A percentile compares a stretch with the other conserved stretches of the same genome.
Evolutionary conservation across 2,113 vertebrate species (phyloP).

Genomic region (Dendrocopos noguchii): DNA sequence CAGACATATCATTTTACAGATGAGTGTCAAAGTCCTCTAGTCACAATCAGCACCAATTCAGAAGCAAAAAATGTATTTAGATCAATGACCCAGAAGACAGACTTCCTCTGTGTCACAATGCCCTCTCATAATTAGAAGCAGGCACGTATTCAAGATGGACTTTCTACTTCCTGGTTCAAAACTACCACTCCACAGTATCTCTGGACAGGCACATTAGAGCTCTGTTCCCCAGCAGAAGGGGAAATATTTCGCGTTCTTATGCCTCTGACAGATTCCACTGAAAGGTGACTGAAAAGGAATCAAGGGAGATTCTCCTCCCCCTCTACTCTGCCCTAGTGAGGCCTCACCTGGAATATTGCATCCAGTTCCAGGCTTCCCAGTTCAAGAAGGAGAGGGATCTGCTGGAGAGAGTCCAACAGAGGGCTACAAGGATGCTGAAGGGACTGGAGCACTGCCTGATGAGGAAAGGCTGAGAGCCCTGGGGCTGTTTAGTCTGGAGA

Average conservation of each 20-base stretch:
- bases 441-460: too few species aligned
- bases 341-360: too few species aligned
- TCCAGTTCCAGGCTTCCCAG: too few species aligned
- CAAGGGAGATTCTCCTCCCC: too few species aligned
- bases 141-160: not conserved
- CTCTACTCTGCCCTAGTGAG: too few species aligned
- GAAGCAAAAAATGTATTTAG: not conserved
- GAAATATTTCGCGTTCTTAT: not conserved
- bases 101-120: not conserved
- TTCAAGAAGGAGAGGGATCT: too few species aligned
- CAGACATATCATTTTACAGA: not conserved
- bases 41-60: not conserved
- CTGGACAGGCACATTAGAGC: not conserved
- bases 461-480: too few species aligned
- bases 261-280: not conserved
- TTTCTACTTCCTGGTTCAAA: not conserved
- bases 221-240: not conserved
- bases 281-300: not conserved
- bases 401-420: too few species aligned
- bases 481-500: too few species aligned
- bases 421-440: too few species aligned
- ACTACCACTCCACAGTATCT: not conserved
- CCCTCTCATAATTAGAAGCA: not conserved
- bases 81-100: not conserved
- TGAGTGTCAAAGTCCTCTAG: not conserved